Conservation (phyloP, 2,113 vertebrate genomes). For the Podilymbus podiceps region DNA sequence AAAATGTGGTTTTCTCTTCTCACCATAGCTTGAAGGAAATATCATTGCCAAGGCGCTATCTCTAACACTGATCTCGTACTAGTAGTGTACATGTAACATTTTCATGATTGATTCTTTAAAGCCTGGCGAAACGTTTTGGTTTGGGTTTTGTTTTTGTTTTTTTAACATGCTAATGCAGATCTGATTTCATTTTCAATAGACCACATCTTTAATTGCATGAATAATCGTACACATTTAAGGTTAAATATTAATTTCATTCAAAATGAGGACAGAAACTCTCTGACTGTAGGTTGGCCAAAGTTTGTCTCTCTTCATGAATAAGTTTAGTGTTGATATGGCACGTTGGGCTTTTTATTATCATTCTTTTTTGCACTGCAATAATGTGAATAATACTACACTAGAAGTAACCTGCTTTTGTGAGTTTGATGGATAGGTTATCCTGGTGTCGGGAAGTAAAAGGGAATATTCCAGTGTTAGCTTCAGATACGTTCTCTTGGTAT, state of each 20-base stretch:
- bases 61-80: neutral
- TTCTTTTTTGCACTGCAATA: neutral
- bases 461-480: conserved; percentile 16
- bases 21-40: neutral
- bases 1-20: neutral
- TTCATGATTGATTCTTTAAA: conserved; percentile 14
- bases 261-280: neutral
- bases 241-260: neutral
- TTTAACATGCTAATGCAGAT: neutral
- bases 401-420: neutral
- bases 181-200: neutral
- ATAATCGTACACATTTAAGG: neutral
- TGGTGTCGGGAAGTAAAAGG: neutral
- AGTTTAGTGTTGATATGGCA: neutral
- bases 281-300: neutral
- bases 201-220: neutral
- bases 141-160: neutral
- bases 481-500: conserved; percentile 42
- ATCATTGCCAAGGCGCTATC: neutral
- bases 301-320: neutral
- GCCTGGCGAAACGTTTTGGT: neutral
- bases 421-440: neutral
- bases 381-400: neutral
- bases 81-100: neutral
- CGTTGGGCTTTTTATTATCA: neutral